Evolutionary conservation across 2,113 vertebrate species (phyloP).

Genomic region (Girardinichthys multiradiatus): DNA sequence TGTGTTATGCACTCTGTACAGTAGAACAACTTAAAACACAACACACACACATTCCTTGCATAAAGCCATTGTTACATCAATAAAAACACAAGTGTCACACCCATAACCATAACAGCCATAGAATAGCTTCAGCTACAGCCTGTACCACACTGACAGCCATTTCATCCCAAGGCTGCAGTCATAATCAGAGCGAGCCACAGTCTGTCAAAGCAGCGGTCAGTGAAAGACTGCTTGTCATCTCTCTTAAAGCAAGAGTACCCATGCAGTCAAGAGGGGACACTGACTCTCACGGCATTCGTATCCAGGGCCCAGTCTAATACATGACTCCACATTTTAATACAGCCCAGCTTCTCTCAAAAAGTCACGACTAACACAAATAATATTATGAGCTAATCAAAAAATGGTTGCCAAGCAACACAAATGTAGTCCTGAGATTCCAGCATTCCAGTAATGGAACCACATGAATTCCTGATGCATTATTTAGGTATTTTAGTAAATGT

Average conservation of each 20-base stretch:
- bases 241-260: neutral
- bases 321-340: neutral
- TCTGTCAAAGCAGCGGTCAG: slow-evolving; percentile 5
- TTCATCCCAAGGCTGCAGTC: neutral
- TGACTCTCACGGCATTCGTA: neutral
- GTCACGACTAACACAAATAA: neutral
- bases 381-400: neutral
- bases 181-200: neutral
- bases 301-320: neutral
- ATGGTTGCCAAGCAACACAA: neutral
- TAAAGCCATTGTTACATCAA: neutral
- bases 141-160: neutral
- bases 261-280: neutral
- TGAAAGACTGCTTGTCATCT: neutral
- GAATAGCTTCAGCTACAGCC: neutral
- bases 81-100: neutral
- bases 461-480: neutral
- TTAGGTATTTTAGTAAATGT: neutral
- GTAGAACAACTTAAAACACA: neutral
- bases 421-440: neutral
- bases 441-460: neutral
- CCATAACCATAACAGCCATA: neutral
- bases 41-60: neutral
- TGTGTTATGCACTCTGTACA: too few relatives aligned
- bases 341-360: neutral